Conservation (phyloP, 2,113 vertebrate species). For the Sinosuthora webbiana region DNA sequence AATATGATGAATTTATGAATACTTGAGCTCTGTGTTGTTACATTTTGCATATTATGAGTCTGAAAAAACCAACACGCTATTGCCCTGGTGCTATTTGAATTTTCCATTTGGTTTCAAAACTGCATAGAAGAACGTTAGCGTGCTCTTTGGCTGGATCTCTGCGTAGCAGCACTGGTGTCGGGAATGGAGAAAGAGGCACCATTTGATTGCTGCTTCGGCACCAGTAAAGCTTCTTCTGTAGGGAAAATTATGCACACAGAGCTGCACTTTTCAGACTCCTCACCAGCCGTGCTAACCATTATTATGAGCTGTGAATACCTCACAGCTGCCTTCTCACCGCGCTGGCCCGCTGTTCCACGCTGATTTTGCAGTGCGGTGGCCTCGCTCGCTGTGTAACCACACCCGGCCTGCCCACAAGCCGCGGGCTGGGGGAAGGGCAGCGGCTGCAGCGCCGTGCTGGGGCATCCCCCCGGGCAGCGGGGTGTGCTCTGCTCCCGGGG, state of each 20-base stretch:
- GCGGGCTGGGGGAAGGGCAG: accelerated
- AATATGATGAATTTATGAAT: not conserved
- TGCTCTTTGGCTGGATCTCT: not conserved
- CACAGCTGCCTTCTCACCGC: not conserved
- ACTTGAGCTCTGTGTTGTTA: not conserved
- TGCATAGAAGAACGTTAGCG: not conserved
- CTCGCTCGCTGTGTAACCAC: not conserved
- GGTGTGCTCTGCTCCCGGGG: accelerated
- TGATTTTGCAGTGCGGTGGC: not conserved
- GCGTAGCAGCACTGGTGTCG: not conserved
- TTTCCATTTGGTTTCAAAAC: not conserved
- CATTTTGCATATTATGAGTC: not conserved
- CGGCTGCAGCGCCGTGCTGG: accelerated
- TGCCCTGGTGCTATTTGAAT: not conserved
- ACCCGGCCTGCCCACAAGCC: not conserved
- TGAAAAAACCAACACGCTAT: not conserved
- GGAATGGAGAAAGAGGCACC: not conserved
- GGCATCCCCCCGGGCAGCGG: accelerated
- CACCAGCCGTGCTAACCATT: not conserved
- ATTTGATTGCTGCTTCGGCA: not conserved
- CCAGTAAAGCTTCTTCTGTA: not conserved
- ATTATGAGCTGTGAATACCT: not conserved
- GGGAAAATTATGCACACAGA: not conserved
- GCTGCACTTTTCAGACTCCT: not conserved
- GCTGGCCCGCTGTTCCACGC: not conserved